phyloP scores from a whole-genome alignment of 2,888 invertebrate genomes.

The Rhimphoctona megacephalus region DNA sequence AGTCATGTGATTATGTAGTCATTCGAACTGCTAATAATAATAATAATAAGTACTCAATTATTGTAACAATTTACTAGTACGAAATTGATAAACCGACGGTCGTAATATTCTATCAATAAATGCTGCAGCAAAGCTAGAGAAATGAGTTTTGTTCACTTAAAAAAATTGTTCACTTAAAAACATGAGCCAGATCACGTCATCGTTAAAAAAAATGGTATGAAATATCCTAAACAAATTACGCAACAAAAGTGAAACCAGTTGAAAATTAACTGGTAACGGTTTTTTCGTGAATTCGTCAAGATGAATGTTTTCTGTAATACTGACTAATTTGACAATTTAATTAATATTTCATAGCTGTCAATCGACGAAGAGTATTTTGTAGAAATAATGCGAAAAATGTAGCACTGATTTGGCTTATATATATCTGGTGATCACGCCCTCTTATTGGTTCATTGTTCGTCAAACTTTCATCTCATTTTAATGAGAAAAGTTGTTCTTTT shows the following conservation, averaged over 20 bases:
- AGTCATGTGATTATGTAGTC: neutral
- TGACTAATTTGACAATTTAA: neutral
- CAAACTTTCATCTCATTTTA: neutral
- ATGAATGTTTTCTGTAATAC: neutral
- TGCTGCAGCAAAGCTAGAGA: neutral
- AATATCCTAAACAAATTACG: neutral
- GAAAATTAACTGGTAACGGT: neutral
- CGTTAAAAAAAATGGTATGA: neutral
- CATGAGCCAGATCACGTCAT: neutral
- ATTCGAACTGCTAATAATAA: neutral
- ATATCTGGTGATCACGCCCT: conserved; percentile 3
- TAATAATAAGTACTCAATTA: neutral
- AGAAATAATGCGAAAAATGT: neutral
- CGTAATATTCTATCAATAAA: no score
- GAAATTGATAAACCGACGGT: no score
- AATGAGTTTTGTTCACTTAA: neutral
- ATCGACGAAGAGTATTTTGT: neutral
- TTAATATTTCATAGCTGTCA: neutral
- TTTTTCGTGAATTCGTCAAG: neutral
- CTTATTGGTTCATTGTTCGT: neutral
- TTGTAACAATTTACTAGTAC: neutral
- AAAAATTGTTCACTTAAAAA: neutral
- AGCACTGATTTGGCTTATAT: neutral
- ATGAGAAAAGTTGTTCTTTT: neutral
- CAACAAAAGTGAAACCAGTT: neutral